Base-by-base conservation (phyloP, 2,113 vertebrate genomes). In the Zosterops japonicus region DNA sequence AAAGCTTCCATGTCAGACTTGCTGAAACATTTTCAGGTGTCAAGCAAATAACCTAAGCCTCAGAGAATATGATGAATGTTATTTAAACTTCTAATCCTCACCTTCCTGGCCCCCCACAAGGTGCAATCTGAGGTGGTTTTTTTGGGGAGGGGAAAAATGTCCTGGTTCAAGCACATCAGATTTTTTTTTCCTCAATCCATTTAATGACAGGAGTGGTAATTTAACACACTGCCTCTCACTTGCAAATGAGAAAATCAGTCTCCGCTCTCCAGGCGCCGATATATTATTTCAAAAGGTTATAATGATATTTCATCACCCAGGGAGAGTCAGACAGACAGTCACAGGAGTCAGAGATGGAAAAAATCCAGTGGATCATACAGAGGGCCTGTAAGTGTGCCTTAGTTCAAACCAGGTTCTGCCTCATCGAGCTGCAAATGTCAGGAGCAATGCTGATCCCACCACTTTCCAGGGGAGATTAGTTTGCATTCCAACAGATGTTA, bases 261-360 rank as follows among this genome's bases (percentile, higher is more conserved):
- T 70, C 68, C 46, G 64, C 86, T 94, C 90, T 89, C 90, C 88
- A 89, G 91, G 95, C 72, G 11, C 88, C 65, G 17, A 81, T 93
- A 79, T 42, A 87, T 96, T 91, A 89, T 89, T 94, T 92, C 86
- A 44, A 96, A 97, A 97, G 95, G 83, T 94, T 96, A 96, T 93
- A 93, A 95, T 84, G 95, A 89, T 84, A 95, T 90, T 96, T 96
- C 94, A 93, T 95, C 88, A 79, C 83, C 53, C 63, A 57, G 77
- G 31, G 77, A 75, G 57, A 81, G 72, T 49, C 93, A 92, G 71
- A 78, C 83, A 92, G 94, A 75, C 44, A 86, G 64, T 25, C 8
- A 3, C 64, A 78, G 57, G 72, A 86, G 83, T 23, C 12, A 71
- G 72, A 57, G 80, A 74, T n/a, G 56, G 91, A 63, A 83, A 93